Conservation (phyloP, 2,113 vertebrate genomes). For the Campylomormyrus tamandua region DNA sequence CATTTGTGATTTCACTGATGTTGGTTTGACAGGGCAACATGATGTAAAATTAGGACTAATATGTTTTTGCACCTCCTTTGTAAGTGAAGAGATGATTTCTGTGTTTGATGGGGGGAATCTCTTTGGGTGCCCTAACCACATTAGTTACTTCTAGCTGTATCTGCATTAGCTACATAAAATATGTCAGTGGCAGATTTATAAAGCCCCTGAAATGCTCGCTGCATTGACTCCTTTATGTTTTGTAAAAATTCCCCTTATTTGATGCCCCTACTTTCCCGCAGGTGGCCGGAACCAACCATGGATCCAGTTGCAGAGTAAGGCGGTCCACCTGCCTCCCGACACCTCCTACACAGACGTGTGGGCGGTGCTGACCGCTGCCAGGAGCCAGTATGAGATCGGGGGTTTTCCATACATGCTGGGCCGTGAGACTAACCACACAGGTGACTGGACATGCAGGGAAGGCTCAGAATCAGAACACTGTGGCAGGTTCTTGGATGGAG, state of each 20-base stretch:
- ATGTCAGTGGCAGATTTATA: neutral
- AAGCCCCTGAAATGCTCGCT: neutral
- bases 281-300: conserved; percentile 71
- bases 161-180: neutral
- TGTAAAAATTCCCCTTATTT: neutral
- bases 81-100: neutral
- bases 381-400: conserved; percentile 59
- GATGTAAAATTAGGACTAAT: neutral
- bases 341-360: conserved; percentile 68
- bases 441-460: conserved; percentile 38
- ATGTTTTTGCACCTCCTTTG: neutral
- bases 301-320: conserved; percentile 70
- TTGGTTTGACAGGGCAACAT: neutral
- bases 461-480: neutral
- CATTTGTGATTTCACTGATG: neutral
- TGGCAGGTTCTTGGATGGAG: neutral
- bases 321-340: conserved; percentile 62
- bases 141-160: neutral
- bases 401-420: conserved; percentile 74
- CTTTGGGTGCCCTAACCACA: neutral
- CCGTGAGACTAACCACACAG: conserved; percentile 59
- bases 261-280: conserved; percentile 30
- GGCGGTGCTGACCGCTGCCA: conserved; percentile 68
- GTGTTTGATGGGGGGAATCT: neutral
- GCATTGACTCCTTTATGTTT: neutral